A percentile compares a stretch with the other conserved stretches of the same genome.
These are phyloP conservation scores for Monopis laevigella DNA, from an alignment of 2,888 invertebrate species.

Conservation along the genomic window DNA sequence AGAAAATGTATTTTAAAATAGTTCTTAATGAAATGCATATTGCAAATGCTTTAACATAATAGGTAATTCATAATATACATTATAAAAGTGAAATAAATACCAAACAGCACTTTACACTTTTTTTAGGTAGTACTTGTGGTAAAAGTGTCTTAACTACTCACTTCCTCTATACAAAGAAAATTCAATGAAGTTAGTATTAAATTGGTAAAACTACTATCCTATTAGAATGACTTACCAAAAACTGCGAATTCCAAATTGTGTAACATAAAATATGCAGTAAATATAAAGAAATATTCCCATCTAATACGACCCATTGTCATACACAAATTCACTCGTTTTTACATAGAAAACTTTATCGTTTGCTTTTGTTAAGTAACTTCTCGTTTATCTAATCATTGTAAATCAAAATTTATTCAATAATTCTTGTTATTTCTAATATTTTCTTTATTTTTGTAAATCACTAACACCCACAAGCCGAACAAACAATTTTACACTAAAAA, in stretches of 20 bases:
- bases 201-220: no score
- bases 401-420: constrained; percentile 36
- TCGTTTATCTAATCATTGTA: constrained; percentile 47
- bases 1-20: no score
- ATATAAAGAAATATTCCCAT: constrained; percentile 47
- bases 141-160: no score
- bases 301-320: constrained; percentile 55
- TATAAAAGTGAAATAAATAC: no score
- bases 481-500: constrained; percentile 41
- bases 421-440: constrained; percentile 44
- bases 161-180: no score
- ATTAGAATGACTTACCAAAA: constrained; percentile 42
- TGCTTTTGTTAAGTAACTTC: constrained; percentile 33
- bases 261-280: constrained; percentile 55
- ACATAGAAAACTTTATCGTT: constrained; percentile 29
- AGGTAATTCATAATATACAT: no score
- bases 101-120: no score
- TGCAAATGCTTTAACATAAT: no score
- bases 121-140: no score
- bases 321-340: constrained; percentile 51
- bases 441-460: no score
- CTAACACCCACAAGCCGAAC: constrained; percentile 65
- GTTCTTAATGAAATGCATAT: no score
- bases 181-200: no score
- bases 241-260: constrained; percentile 45